phyloP scores from a whole-genome alignment of 2,113 vertebrate genomes.

The Odocoileus virginianus region DNA sequence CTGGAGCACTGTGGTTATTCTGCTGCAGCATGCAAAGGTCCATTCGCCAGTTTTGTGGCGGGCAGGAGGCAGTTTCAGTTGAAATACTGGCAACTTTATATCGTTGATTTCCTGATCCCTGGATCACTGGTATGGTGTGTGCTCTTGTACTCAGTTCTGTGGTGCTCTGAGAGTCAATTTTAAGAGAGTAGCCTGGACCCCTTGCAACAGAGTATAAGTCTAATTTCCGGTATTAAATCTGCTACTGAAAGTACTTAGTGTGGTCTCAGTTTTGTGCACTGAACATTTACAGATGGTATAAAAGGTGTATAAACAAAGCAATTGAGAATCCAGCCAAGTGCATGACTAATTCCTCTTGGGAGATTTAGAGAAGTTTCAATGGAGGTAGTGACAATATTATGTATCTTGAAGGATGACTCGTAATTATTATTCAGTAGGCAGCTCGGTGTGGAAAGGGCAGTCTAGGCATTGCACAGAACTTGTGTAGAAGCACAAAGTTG shows the following conservation, averaged over 20 bases:
- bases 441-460: neutral
- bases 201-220: neutral
- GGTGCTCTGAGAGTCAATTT: neutral
- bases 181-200: neutral
- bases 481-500: neutral
- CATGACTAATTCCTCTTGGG: conserved; percentile 14
- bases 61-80: neutral
- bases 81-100: neutral
- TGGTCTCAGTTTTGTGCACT: neutral
- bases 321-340: conserved; percentile 1
- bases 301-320: conserved; percentile 27
- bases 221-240: conserved; percentile 8
- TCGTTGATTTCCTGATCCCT: neutral
- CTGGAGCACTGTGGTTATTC: neutral
- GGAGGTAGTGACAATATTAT: neutral
- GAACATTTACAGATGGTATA: conserved; percentile 15
- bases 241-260: neutral
- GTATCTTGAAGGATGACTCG: neutral
- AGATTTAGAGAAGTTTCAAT: conserved; percentile 17
- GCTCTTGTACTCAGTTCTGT: neutral
- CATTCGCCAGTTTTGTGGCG: neutral
- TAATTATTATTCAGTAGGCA: neutral
- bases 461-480: neutral
- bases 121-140: neutral
- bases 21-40: neutral